These are phyloP conservation scores for Dicentrarchus labrax DNA, from an alignment of 2,113 vertebrate genomes.

Conservation along the genomic window DNA sequence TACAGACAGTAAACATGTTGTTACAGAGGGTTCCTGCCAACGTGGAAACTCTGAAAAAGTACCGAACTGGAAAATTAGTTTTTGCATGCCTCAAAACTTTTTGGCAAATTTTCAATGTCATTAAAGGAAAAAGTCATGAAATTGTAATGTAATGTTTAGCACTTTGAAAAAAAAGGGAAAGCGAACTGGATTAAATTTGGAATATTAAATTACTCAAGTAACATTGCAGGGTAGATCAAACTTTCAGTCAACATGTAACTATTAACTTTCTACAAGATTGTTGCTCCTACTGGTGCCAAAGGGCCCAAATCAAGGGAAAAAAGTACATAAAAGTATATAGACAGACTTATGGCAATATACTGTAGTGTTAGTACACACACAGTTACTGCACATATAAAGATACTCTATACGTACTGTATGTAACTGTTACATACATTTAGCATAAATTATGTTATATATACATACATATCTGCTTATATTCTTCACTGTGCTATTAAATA, in stretches of 20 bases:
- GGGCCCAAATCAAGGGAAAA: no score
- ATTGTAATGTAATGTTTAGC: neutral
- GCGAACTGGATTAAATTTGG: neutral
- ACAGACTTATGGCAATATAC: no score
- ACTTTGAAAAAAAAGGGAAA: neutral
- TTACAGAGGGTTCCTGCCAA: neutral
- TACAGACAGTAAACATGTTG: neutral
- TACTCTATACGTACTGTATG: no score
- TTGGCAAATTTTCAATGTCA: conserved; percentile 5
- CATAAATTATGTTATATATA: no score
- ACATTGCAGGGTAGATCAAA: neutral
- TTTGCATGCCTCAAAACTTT: neutral
- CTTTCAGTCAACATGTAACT: neutral
- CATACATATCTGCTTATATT: no score
- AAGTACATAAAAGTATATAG: no score
- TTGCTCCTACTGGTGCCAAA: no score
- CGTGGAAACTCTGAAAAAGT: neutral
- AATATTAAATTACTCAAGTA: neutral
- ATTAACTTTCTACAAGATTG: no score
- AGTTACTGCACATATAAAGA: no score
- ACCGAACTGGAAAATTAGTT: conserved; percentile 1
- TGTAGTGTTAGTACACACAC: no score
- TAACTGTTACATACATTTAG: no score
- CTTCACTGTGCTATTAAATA: no score
- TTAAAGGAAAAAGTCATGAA: neutral